Evolutionary conservation across 2,113 vertebrate genomes (phyloP), one percentile per base, ranked within the genome.

Genomic region (Echinops telfairi): DNA sequence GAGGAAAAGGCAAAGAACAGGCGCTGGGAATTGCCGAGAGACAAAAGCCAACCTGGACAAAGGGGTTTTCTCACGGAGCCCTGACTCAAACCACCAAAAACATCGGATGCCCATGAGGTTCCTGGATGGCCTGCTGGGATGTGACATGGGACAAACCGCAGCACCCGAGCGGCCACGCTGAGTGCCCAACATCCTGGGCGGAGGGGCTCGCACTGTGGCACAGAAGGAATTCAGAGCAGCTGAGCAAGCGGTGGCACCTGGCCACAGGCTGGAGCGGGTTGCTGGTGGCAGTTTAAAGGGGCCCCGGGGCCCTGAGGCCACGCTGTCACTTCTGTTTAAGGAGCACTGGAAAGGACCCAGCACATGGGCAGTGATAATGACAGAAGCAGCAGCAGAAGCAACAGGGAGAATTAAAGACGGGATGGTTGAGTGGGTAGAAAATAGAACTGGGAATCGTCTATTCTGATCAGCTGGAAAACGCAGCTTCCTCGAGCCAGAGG

Each of bases 131-230:
- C 73, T 86, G 57, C 31, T n/a, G 43, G 47, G 38, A 73, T 53
- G 33, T 38, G 66, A 77, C 83, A 86, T 90, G 71, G 86, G 38
- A 94, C 60, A 88, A 86, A 64, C 88, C 43, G 22, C 33, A 91
- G 17, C 7, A 86, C 71, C 9, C 22, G 68, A 92, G 38, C 62
- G 36, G 71, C 80, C 70, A 22, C 93, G n/a, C n/a, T 1, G 5
- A 62, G 25, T 68, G 38, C 9, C 38, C 58, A 27, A 15, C 58
- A 40, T 58, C 43, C 71, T 68, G 17, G 5, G 43, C 91, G 15
- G 38, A 33, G 66, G 40, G 36, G 23, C 86, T 60, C 2, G 78
- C 29, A 29, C 47, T 75, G 47, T 73, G 57, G 43, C 68, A 88
- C 77, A 84, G 25, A 76, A 89, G 70, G 78, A 58, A 80, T 79